Evolutionary conservation across 2,797 vertebrate species (phyloP).

Genomic region (Sebastes diploproa): DNA sequence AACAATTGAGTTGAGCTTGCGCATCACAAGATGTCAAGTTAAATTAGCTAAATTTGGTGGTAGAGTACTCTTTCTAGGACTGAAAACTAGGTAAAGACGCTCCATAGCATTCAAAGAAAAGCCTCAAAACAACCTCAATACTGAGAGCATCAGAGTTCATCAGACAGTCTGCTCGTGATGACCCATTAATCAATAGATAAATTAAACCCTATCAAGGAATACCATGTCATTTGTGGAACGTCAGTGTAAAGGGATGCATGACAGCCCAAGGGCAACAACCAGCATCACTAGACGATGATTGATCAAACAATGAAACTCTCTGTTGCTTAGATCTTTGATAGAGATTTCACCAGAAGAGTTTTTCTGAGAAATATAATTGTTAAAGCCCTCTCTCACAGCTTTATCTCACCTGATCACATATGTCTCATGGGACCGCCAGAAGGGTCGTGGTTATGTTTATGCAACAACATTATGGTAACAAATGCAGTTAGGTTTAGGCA

Average conservation of each 20-base stretch:
- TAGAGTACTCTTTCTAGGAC: not conserved
- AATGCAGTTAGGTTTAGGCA: no score
- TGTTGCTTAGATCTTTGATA: not conserved
- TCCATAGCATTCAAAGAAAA: not conserved
- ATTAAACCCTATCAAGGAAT: not conserved
- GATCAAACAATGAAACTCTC: not conserved
- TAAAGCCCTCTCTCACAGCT: not conserved
- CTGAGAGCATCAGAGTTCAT: not conserved
- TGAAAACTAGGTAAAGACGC: not conserved
- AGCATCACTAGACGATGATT: not conserved
- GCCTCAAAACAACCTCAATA: not conserved
- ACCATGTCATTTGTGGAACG: not conserved
- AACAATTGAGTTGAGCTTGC: not conserved
- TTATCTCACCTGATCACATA: not conserved
- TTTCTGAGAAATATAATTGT: slow-evolving; percentile 21
- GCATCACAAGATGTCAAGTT: not conserved
- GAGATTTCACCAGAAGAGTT: not conserved
- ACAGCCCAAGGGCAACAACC: not conserved
- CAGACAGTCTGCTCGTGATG: not conserved
- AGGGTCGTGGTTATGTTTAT: no score
- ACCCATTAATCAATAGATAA: not conserved
- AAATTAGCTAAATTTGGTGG: not conserved
- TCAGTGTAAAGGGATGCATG: not conserved
- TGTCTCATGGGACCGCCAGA: not conserved
- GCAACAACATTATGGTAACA: no score